These are phyloP conservation scores for Epinephelus fuscoguttatus DNA, from an alignment of 2,113 vertebrate genomes.

Conservation along the genomic window DNA sequence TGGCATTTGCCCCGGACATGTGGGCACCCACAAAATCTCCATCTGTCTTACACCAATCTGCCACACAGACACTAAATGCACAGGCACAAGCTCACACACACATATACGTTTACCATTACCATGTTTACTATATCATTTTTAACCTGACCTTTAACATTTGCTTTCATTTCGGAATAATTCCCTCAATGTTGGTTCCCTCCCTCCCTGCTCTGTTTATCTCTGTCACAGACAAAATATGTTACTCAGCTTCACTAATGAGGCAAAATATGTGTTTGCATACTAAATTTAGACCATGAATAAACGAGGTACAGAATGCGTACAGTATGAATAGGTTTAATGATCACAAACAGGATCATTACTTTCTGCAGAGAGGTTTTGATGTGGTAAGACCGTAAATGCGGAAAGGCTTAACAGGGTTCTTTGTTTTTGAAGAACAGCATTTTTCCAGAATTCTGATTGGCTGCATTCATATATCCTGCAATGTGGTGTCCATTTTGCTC, in stretches of 20 bases:
- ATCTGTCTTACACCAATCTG: constrained; percentile 34
- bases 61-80: constrained; percentile 5
- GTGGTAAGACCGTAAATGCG: neutral
- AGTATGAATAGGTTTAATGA: too few species aligned
- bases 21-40: constrained; percentile 34
- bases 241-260: neutral
- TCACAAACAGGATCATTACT: too few species aligned
- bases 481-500: neutral
- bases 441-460: neutral
- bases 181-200: neutral
- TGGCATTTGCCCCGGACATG: constrained; percentile 34
- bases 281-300: too few species aligned
- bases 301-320: too few species aligned
- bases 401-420: neutral
- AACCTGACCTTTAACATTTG: neutral
- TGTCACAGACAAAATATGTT: neutral
- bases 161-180: neutral
- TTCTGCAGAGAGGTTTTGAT: neutral
- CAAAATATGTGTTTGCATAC: neutral
- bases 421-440: neutral
- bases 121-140: neutral
- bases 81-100: neutral
- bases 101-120: neutral
- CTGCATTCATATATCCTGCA: neutral
- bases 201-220: neutral